These are phyloP conservation scores for Condylostylus longicornis DNA, from an alignment of 1,140 invertebrate species.

Conservation along the genomic window DNA sequence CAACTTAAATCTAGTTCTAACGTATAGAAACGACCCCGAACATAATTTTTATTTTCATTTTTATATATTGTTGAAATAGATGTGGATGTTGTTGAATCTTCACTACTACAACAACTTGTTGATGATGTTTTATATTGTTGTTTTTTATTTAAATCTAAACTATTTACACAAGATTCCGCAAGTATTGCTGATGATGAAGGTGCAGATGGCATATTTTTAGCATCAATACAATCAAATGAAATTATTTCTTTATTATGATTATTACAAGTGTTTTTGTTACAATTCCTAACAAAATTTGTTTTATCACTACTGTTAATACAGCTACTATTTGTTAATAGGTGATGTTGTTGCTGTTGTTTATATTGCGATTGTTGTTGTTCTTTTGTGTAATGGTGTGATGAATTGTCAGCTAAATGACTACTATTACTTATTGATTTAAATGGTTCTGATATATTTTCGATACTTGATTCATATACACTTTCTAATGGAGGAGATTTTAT, in stretches of 20 bases:
- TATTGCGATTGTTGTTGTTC: constrained; percentile 14
- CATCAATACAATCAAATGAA: too few species aligned
- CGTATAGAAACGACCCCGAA: constrained; percentile 25
- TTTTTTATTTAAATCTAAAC: too few species aligned
- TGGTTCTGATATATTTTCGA: constrained; percentile 28
- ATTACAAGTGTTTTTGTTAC: neutral
- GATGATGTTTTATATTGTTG: too few species aligned
- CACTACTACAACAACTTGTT: too few species aligned
- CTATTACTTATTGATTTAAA: too few species aligned
- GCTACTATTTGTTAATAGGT: constrained; percentile 4
- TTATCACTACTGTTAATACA: constrained; percentile 2
- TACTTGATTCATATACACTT: constrained; percentile 30
- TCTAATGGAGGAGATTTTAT: constrained; percentile 24
- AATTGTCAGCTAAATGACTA: too few species aligned
- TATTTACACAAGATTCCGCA: too few species aligned
- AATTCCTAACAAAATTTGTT: neutral
- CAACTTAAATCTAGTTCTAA: constrained; percentile 28
- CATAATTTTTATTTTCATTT: constrained; percentile 20
- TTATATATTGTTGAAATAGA: constrained; percentile 5
- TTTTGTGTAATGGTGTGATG: constrained; percentile 7
- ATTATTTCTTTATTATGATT: neutral
- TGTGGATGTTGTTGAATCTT: too few species aligned
- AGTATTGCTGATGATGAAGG: too few species aligned
- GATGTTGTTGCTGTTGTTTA: constrained; percentile 14
- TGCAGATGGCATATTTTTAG: too few species aligned